Evolutionary conservation across 64 coral and sea anemone genomes (phyloP).

Genomic region (Stichodactyla mertensii): DNA sequence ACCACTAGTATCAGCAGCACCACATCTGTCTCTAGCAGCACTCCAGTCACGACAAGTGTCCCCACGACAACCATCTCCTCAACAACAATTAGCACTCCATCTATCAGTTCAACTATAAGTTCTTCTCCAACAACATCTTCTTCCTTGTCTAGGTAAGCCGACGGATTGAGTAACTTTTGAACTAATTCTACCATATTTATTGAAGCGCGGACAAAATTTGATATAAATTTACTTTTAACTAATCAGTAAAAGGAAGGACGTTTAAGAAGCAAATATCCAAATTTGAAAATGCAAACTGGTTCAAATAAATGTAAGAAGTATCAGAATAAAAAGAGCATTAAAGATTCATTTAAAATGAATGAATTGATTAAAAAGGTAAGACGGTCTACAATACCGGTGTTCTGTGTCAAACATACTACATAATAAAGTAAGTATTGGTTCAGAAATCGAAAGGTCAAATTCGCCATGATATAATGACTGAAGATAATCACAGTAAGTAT

Average conservation of each 20-base stretch:
- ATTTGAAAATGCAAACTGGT: too few species aligned
- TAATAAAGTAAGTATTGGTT: neutral
- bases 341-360: neutral
- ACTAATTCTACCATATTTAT: neutral
- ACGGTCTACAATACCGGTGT: neutral
- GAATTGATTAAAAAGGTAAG: neutral
- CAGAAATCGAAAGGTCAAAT: neutral
- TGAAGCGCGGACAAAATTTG: neutral
- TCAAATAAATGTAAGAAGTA: neutral
- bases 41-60: constrained; percentile 12
- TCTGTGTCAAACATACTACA: neutral
- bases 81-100: constrained; percentile 19
- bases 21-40: neutral
- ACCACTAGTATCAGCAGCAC: neutral
- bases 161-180: neutral
- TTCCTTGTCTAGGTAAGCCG: neutral
- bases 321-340: neutral
- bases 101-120: neutral
- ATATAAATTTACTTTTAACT: too few species aligned
- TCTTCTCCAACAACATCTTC: neutral
- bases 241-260: too few species aligned
- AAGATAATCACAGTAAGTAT: neutral
- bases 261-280: too few species aligned
- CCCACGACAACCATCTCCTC: constrained; percentile 22
- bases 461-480: neutral